These are phyloP conservation scores for Drosophila aff. DNA, from an alignment of 1,140 invertebrate genomes.

Conservation along the genomic window DNA sequence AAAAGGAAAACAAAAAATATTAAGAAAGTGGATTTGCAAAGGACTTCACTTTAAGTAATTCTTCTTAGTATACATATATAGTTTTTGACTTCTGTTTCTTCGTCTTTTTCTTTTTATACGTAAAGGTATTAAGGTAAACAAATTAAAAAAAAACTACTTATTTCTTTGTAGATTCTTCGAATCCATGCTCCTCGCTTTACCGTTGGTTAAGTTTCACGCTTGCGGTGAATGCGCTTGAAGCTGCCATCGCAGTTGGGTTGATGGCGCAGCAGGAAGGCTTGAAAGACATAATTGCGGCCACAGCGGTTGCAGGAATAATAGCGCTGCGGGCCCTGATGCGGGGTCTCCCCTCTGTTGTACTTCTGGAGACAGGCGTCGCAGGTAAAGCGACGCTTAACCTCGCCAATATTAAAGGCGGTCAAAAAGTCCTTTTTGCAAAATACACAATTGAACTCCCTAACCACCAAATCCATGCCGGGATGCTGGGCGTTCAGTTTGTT, in stretches of 20 bases:
- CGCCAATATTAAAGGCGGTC: slow-evolving; percentile 74
- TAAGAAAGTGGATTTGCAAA: background rate
- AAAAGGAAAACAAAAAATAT: background rate
- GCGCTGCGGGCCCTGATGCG: slow-evolving; percentile 66
- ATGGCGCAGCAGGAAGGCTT: slow-evolving; percentile 78
- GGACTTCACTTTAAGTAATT: background rate
- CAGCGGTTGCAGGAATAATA: slow-evolving; percentile 72
- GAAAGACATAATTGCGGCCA: slow-evolving; percentile 75
- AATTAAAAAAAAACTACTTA: background rate
- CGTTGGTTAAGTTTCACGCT: slow-evolving; percentile 31
- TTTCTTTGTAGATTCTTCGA: background rate
- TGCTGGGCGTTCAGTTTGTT: slow-evolving; percentile 55
- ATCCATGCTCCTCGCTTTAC: background rate
- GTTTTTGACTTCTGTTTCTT: background rate
- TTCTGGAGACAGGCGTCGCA: slow-evolving; percentile 80
- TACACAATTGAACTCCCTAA: slow-evolving; percentile 77
- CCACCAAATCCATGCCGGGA: slow-evolving; percentile 74
- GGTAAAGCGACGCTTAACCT: slow-evolving; percentile 77
- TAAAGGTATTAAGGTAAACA: background rate
- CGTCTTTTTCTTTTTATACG: too few species aligned
- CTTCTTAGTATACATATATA: background rate
- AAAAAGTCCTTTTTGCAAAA: slow-evolving; percentile 76
- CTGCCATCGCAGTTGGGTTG: slow-evolving; percentile 75
- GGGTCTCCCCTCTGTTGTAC: slow-evolving; percentile 74
- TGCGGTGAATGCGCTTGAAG: slow-evolving; percentile 57